These are phyloP conservation scores for Sphaerophoria taeniata DNA, from an alignment of 2,888 invertebrate species.

Conservation along the genomic window DNA sequence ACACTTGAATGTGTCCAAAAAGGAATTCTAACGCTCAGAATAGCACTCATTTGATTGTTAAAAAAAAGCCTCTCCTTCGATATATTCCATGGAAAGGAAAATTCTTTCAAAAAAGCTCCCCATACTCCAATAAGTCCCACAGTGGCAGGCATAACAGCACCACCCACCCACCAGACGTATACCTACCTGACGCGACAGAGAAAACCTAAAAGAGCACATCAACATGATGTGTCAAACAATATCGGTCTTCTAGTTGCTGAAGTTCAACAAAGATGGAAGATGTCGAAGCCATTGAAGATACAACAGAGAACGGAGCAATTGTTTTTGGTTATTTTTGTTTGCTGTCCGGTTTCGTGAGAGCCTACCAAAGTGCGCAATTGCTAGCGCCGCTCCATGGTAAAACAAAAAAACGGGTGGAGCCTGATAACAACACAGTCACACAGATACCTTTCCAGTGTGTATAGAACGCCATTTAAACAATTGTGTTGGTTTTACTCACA, in stretches of 20 bases:
- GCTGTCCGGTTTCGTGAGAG: constrained; percentile 42
- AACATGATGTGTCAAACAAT: constrained; percentile 64
- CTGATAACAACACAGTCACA: constrained; percentile 22
- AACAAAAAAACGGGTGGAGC: constrained; percentile 67
- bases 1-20: constrained; percentile 30
- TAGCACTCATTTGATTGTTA: constrained; percentile 16
- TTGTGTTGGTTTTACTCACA: constrained; percentile 39
- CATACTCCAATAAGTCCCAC: constrained; percentile 12
- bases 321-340: constrained; percentile 17
- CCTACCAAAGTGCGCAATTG: constrained; percentile 71
- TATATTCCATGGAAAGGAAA: constrained; percentile 15
- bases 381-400: constrained; percentile 44
- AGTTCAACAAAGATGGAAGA: constrained; percentile 73
- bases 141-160: constrained; percentile 21
- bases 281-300: constrained; percentile 72
- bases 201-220: constrained; percentile 50
- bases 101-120: constrained; percentile 47
- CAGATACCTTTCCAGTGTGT: constrained; percentile 47
- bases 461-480: not conserved
- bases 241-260: constrained; percentile 41
- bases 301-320: constrained; percentile 32
- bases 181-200: constrained; percentile 46
- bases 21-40: constrained; percentile 42
- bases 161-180: constrained; percentile 60
- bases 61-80: constrained; percentile 6